Conservation (phyloP, 1,140 invertebrate genomes). For the Myzus persicae region DNA sequence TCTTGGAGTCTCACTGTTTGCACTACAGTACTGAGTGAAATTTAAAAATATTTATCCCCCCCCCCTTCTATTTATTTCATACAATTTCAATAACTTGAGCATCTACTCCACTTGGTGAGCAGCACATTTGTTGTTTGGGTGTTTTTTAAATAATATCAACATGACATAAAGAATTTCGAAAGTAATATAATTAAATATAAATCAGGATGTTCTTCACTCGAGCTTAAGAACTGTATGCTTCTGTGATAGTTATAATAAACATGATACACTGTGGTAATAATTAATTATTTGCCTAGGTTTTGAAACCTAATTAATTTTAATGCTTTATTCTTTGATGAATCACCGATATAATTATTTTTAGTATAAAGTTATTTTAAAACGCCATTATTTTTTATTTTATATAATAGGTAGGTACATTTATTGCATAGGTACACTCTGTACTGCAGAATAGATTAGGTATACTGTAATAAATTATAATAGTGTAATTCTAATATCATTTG, state of each 20-base stretch:
- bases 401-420: not conserved
- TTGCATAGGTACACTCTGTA: not conserved
- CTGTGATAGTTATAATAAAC: not conserved
- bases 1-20: not conserved
- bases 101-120: not conserved
- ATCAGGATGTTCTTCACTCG: not conserved
- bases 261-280: not conserved
- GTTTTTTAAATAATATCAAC: not conserved
- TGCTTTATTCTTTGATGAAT: not conserved
- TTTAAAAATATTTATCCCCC: not conserved
- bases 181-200: not conserved
- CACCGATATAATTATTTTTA: not conserved
- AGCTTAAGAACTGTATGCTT: not conserved
- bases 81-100: not conserved
- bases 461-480: too few relatives aligned
- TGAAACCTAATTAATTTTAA: not conserved
- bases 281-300: not conserved
- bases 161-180: not conserved
- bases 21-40: not conserved
- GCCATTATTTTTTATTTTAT: not conserved
- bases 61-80: not conserved
- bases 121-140: not conserved
- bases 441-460: not conserved
- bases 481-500: too few relatives aligned
- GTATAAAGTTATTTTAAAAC: not conserved